Evolutionary conservation across 2,797 vertebrate genomes (phyloP), one percentile per base, ranked within the genome.

Genomic region (Tadarida brasiliensis): DNA sequence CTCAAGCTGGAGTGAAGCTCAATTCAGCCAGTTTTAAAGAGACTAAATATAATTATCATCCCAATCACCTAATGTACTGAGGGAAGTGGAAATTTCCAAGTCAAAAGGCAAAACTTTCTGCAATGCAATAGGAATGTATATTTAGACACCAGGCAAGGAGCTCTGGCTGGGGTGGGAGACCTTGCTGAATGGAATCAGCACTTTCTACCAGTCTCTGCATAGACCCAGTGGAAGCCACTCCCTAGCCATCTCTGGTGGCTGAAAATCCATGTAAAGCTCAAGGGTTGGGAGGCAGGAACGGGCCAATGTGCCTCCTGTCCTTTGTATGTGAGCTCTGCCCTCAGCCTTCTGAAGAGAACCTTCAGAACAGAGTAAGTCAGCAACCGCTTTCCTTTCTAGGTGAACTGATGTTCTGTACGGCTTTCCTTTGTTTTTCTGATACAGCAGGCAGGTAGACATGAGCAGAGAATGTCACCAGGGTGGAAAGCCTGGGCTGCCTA

Each of bases 1-100:
- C 81, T 91, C 24, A n/a, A 44, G 26, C 89, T 89, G 24, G 2
- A 28, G 35, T 30, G 39, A 89, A 77, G n/a, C 56, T 78, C 24
- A 7, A 10, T 49, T 77, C 35, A 76, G 65, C n/a, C 39, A 70
- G 28, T 67, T 91, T 51, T 88, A 63, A 87, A 84, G 51, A 92
- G 39, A 89, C 83, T 68, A 83, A 77, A 57, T 63, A 51, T 56
- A 94, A 87, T 94, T 20, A 91, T 80, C 35, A 59, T 77, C 30
- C 78, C 33, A 87, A 30, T 24, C 30, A 68, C 44, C 47, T 30
- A 54, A 30, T 6, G 16, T 59, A 80, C n/a, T 12, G 63, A 73
- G 59, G 67, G 51, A 84, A 94, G 20, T 35, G 17, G 70, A 95
- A 92, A 56, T 26, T 51, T 86, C 16, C 33, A 26, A 81, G 26